Evolutionary conservation across 2,888 invertebrate genomes (phyloP).

Genomic region (Euzophera pinguis): DNA sequence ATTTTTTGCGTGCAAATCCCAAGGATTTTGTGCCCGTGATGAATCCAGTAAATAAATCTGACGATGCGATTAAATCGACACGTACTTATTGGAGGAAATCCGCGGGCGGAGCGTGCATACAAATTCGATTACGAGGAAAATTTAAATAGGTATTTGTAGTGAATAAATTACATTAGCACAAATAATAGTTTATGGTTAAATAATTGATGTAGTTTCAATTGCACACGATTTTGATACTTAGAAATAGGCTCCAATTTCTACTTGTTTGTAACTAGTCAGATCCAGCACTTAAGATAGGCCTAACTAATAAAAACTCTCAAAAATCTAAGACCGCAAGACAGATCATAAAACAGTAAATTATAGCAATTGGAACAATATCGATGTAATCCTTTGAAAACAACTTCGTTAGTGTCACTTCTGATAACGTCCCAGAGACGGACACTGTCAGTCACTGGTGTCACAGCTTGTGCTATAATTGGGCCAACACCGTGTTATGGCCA

Average conservation of each 20-base stretch:
- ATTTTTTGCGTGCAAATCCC: neutral
- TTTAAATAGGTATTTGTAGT: neutral
- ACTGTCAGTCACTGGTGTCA: neutral
- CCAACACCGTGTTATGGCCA: neutral
- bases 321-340: too few species aligned
- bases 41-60: neutral
- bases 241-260: too few species aligned
- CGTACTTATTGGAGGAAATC: slow-evolving; percentile 4
- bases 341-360: too few species aligned
- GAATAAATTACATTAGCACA: too few species aligned
- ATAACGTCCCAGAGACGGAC: neutral
- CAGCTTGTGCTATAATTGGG: neutral
- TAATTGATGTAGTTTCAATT: too few species aligned
- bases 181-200: too few species aligned
- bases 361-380: too few species aligned
- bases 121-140: neutral
- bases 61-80: neutral
- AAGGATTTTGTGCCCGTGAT: neutral
- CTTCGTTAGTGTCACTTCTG: neutral
- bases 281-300: too few species aligned
- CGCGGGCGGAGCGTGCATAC: slow-evolving; percentile 1
- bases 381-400: neutral
- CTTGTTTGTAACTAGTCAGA: too few species aligned
- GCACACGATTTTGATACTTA: too few species aligned
- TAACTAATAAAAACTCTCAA: too few species aligned